Percentiles rank a stretch among this genome's conserved stretches.
Conservation (phyloP, 2,113 vertebrate species). For the Aegithalos caudatus region DNA sequence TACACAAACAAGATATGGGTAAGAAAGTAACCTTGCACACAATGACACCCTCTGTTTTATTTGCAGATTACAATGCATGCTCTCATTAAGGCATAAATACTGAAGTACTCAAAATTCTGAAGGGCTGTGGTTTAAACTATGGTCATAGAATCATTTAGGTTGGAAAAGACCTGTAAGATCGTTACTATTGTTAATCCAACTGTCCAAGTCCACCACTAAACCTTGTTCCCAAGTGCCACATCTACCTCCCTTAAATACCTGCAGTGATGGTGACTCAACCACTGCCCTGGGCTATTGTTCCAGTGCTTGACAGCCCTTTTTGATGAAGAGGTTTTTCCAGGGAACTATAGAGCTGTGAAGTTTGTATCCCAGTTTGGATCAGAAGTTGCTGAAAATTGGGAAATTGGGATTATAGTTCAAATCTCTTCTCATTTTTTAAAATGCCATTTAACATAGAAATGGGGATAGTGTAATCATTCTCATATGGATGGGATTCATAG, state of each 20-base stretch:
- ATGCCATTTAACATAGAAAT: background rate
- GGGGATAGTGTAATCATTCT: background rate
- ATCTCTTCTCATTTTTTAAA: background rate
- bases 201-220: background rate
- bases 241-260: background rate
- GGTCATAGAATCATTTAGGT: background rate
- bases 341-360: background rate
- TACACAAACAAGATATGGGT: background rate
- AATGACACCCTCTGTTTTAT: background rate
- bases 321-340: background rate
- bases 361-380: background rate
- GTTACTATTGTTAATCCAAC: background rate
- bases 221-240: background rate
- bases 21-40: background rate
- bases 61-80: background rate
- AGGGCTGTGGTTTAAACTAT: background rate
- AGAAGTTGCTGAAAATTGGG: background rate
- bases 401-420: background rate
- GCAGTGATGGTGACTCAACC: background rate
- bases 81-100: background rate
- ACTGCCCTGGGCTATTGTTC: background rate
- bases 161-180: background rate
- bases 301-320: background rate
- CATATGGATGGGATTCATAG: background rate
- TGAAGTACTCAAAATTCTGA: background rate